Conservation (phyloP, 2,797 vertebrate species). For the Delichon dasypus region DNA sequence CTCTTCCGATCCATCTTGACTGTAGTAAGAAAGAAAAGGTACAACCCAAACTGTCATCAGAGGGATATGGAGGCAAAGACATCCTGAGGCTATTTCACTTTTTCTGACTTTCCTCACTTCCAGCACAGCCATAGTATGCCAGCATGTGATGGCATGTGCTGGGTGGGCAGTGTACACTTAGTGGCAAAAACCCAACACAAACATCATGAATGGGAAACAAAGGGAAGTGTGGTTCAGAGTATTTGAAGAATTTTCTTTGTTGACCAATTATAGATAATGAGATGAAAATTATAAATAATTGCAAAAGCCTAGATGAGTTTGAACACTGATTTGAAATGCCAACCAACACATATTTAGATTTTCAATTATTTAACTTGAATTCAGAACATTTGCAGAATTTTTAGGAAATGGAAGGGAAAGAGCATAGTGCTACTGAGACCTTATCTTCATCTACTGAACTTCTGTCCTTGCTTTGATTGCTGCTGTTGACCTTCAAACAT, state of each 20-base stretch:
- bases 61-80: not conserved
- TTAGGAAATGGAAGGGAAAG: not conserved
- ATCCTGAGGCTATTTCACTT: not conserved
- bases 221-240: not conserved
- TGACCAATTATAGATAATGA: not conserved
- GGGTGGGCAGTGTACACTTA: not conserved
- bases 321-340: not conserved
- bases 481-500: slow-evolving; percentile 69
- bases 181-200: not conserved
- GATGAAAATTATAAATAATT: slow-evolving; percentile 35
- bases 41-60: not conserved
- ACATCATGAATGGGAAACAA: not conserved
- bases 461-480: slow-evolving; percentile 31
- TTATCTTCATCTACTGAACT: not conserved
- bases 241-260: not conserved
- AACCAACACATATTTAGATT: not conserved
- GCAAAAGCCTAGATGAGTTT: not conserved
- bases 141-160: not conserved
- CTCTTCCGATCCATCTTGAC: not conserved
- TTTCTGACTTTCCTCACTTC: not conserved
- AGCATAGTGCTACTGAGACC: not conserved
- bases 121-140: not conserved
- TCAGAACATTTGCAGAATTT: not conserved
- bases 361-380: slow-evolving; percentile 18
- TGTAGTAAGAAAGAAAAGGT: not conserved